A percentile compares a stretch with the other conserved stretches of the same genome.
Conservation (phyloP, 2,113 vertebrate genomes). For the Siniperca chuatsi region DNA sequence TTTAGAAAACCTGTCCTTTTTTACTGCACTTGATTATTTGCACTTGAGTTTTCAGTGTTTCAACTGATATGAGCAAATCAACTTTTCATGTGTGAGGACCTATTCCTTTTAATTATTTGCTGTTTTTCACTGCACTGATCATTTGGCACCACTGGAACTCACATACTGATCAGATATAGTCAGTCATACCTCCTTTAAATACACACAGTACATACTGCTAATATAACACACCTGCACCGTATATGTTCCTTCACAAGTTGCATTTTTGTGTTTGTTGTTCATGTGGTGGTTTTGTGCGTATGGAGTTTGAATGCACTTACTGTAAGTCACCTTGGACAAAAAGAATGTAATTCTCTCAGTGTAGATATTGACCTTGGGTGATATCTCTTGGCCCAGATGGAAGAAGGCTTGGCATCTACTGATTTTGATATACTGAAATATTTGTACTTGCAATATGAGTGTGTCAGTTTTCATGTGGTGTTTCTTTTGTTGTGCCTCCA, state of each 20-base stretch:
- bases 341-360: not conserved
- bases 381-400: slow-evolving; percentile 11
- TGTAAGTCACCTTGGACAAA: not conserved
- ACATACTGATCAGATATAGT: not conserved
- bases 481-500: slow-evolving; percentile 4
- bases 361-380: slow-evolving; percentile 26
- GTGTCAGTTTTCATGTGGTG: slow-evolving; percentile 11
- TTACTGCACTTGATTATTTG: not conserved
- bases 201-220: not conserved
- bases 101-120: not conserved
- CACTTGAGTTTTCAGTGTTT: not conserved
- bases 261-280: not conserved
- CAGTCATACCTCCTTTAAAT: not conserved
- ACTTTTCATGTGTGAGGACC: not conserved
- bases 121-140: not conserved
- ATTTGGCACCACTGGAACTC: no score
- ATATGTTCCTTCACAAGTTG: not conserved
- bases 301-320: not conserved
- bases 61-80: not conserved
- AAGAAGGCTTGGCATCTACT: not conserved
- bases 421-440: not conserved
- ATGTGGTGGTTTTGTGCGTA: not conserved
- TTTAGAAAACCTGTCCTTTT: not conserved
- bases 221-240: not conserved
- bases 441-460: not conserved